Evolutionary conservation across 2,797 vertebrate species (phyloP).

Genomic region (Pangasius sanitwongsei): DNA sequence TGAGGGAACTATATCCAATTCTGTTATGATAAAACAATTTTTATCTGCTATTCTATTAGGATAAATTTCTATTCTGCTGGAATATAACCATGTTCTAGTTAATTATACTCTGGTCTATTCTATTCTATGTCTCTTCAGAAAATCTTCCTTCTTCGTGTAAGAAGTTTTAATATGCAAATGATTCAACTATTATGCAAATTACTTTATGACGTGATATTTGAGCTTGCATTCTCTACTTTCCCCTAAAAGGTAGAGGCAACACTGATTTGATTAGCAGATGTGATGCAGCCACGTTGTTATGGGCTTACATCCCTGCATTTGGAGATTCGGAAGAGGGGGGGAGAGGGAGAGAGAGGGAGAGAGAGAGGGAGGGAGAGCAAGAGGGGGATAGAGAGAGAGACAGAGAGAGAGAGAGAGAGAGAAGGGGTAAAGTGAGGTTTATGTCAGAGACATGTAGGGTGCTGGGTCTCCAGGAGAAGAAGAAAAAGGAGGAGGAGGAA

Average conservation of each 20-base stretch:
- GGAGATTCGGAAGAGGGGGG: not conserved
- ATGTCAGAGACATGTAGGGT: not conserved
- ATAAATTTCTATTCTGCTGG: too few relatives aligned
- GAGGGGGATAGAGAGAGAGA: not conserved
- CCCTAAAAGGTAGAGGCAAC: not conserved
- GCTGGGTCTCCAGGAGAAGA: not conserved
- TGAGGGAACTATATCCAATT: too few relatives aligned
- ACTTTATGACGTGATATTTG: not conserved
- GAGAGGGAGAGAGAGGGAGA: not conserved
- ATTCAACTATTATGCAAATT: not conserved
- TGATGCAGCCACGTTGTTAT: not conserved
- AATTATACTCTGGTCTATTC: too few relatives aligned
- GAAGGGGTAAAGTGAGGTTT: not conserved
- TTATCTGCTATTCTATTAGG: too few relatives aligned
- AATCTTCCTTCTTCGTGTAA: not conserved
- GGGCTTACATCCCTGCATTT: not conserved
- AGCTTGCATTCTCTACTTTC: not conserved
- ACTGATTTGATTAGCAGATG: not conserved
- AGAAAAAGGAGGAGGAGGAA: not conserved
- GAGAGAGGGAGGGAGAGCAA: too few relatives aligned
- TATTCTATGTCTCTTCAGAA: too few relatives aligned
- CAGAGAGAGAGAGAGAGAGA: not conserved
- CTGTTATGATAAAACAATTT: too few relatives aligned
- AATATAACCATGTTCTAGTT: too few relatives aligned
- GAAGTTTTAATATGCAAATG: not conserved